These are phyloP conservation scores for Siniperca chuatsi DNA, from an alignment of 2,113 vertebrate genomes.

Conservation along the genomic window DNA sequence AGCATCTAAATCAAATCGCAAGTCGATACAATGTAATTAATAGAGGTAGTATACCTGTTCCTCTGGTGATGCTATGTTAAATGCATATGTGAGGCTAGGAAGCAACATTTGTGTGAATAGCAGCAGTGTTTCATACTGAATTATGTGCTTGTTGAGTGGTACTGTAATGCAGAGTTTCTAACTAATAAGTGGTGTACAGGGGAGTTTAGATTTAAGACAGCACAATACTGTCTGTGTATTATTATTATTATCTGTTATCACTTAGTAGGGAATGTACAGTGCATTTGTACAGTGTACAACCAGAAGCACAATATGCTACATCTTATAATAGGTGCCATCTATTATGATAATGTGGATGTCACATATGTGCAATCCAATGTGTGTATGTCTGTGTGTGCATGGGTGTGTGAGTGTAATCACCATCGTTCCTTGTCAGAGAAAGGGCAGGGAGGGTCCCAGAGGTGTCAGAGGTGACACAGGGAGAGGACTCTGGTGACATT, in stretches of 20 bases:
- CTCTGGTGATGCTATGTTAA: neutral
- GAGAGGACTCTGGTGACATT: slow-evolving; percentile 71
- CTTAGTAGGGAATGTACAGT: neutral
- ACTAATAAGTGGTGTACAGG: neutral
- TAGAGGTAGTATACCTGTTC: neutral
- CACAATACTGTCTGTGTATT: neutral
- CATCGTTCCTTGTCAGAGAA: slow-evolving; percentile 65
- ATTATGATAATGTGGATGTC: slow-evolving; percentile 10
- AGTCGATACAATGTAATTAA: neutral
- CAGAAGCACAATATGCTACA: neutral
- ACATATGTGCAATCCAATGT: too few relatives aligned
- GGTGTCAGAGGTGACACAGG: slow-evolving; percentile 62
- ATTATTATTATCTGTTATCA: neutral
- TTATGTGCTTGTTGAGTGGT: neutral
- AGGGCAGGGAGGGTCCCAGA: slow-evolving; percentile 57
- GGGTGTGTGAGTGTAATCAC: slow-evolving; percentile 18
- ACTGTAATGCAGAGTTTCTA: neutral
- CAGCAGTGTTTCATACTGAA: slow-evolving; percentile 17
- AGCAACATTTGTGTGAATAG: neutral
- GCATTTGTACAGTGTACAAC: neutral
- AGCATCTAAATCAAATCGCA: slow-evolving; percentile 2
- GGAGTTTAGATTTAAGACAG: slow-evolving; percentile 10
- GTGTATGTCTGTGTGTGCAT: neutral
- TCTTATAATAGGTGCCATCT: slow-evolving; percentile 13
- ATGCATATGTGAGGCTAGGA: neutral